Evolutionary conservation across 2,888 invertebrate genomes (phyloP).

Genomic region (Aspidiotus destructor): DNA sequence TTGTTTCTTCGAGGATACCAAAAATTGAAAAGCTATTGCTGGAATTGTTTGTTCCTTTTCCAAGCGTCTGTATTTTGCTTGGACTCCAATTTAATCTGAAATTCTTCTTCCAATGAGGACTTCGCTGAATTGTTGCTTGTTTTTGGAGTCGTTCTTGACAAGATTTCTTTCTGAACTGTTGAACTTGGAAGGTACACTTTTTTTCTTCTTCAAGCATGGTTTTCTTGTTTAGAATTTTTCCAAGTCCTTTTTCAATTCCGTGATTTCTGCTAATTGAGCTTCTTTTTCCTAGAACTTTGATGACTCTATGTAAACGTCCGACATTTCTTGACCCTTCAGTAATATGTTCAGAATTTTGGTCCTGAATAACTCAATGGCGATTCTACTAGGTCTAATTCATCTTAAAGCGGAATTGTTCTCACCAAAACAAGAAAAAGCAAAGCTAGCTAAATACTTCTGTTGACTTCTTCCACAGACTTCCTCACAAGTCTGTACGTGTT

Average conservation of each 20-base stretch:
- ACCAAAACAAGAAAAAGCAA: not conserved
- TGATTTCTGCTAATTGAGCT: not conserved
- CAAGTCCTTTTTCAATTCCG: constrained; percentile 2
- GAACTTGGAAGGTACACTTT: too few species aligned
- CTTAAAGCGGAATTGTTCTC: not conserved
- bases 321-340: not conserved
- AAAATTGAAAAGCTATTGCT: too few species aligned
- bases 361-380: not conserved
- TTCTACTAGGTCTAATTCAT: not conserved
- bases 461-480: not conserved
- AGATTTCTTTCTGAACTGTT: too few species aligned
- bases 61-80: too few species aligned
- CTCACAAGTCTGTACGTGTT: not conserved
- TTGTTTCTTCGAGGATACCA: too few species aligned
- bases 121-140: too few species aligned
- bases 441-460: not conserved
- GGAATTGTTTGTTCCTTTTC: too few species aligned
- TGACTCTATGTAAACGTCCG: not conserved
- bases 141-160: too few species aligned
- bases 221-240: too few species aligned
- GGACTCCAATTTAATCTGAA: too few species aligned
- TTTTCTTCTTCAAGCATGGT: too few species aligned
- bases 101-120: too few species aligned
- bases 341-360: not conserved
- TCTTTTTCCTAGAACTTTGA: not conserved